phyloP scores from a whole-genome alignment of 2,113 vertebrate species.

The Dasyprocta punctata region DNA sequence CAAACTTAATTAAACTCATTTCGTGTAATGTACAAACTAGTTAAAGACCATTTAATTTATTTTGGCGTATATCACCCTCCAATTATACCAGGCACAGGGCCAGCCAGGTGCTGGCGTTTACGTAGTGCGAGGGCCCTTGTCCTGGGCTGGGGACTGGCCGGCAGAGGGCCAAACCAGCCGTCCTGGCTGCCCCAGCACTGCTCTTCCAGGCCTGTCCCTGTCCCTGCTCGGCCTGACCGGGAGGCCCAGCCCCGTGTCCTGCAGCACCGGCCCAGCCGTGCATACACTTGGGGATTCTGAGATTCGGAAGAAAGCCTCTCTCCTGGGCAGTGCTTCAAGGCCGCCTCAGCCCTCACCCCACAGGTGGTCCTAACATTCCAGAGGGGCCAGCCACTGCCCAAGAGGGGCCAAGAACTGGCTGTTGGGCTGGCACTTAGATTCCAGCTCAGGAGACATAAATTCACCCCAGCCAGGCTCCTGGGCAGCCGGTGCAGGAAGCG shows the following conservation, averaged over 20 bases:
- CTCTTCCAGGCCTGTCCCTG: background rate
- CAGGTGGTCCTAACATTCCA: background rate
- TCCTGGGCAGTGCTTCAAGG: background rate
- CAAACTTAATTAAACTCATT: slow-evolving; percentile 88
- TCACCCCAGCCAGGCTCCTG: background rate
- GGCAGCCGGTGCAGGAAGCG: background rate
- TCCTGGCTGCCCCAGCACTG: background rate
- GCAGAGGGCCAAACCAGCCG: background rate
- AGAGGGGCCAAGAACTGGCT: background rate
- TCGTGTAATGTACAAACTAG: slow-evolving; percentile 85
- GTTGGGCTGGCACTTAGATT: background rate
- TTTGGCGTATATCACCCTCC: slow-evolving; percentile 83
- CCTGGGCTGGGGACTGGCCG: background rate
- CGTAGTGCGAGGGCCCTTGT: background rate
- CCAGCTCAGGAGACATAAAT: too few relatives aligned
- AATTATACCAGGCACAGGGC: slow-evolving; percentile 75
- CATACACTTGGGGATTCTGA: background rate
- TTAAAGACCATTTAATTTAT: slow-evolving; percentile 88
- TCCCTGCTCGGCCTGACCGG: too few relatives aligned
- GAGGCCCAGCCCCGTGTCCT: background rate
- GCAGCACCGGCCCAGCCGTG: background rate
- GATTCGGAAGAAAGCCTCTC: background rate
- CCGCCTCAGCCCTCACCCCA: rapidly evolving
- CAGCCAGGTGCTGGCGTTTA: slow-evolving; percentile 80
- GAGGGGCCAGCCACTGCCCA: background rate